A percentile compares a stretch with the other conserved stretches of the same genome.
These are phyloP conservation scores for Halesus radiatus DNA, from an alignment of 1,140 invertebrate species.

Conservation along the genomic window DNA sequence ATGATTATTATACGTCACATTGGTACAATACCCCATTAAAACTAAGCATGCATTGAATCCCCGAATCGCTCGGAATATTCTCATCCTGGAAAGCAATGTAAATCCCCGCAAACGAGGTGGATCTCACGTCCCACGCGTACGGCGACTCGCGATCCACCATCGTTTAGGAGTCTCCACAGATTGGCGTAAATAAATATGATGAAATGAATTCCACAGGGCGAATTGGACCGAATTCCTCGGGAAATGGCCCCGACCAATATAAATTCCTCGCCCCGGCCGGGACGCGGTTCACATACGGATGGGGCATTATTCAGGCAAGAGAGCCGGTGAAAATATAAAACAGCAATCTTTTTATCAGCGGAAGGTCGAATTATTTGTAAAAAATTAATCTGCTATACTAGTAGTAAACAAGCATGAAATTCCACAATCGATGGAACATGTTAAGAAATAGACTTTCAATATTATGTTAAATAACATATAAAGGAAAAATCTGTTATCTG, in stretches of 20 bases:
- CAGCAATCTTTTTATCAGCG: background rate
- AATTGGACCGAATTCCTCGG: slow-evolving; percentile 1
- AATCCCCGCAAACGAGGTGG: no score
- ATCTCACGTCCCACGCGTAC: background rate
- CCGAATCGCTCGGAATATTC: no score
- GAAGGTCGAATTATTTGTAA: background rate
- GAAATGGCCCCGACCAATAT: background rate
- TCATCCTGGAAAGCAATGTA: no score
- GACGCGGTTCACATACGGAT: background rate
- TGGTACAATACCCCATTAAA: no score
- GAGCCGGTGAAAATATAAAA: slow-evolving; percentile 6
- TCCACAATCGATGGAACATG: background rate
- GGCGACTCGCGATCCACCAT: background rate
- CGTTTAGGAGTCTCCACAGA: slow-evolving; percentile 18
- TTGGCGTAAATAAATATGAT: slow-evolving; percentile 30
- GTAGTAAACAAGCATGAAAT: background rate
- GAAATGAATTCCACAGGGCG: slow-evolving; percentile 14
- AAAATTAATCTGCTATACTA: background rate
- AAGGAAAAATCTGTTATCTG: no score
- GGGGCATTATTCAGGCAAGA: background rate
- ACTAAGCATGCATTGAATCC: no score
- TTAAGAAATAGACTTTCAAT: background rate
- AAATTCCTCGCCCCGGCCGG: background rate
- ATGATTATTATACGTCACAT: no score
- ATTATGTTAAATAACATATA: background rate